Evolutionary conservation across 2,113 vertebrate genomes (phyloP).

Genomic region (Bos taurus): ARS-UCD2.0 NC_037328.1:24698501-24699000

Average conservation of each 20-base stretch:
- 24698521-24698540: slow-evolving; percentile 47
- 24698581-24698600: slow-evolving; percentile 45
- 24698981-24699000: not conserved
- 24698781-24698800: not conserved
- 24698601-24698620: slow-evolving; percentile 45
- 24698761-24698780: not conserved
- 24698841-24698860: not conserved
- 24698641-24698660: not conserved
- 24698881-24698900: not conserved
- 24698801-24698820: not conserved
- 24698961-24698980: not conserved
- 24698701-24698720: not conserved
- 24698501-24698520: slow-evolving; percentile 49
- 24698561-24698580: slow-evolving; percentile 60
- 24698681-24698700: not conserved
- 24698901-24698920: not conserved
- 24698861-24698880: not conserved
- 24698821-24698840: not conserved
- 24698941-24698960: not conserved
- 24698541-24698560: slow-evolving; percentile 49
- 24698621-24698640: slow-evolving; percentile 13
- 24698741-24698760: not conserved
- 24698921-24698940: not conserved
- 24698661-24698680: slow-evolving; percentile 29
- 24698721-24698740: not conserved